Conservation (phyloP, 2,888 invertebrate genomes). For the Melinopterus prodromus region DNA sequence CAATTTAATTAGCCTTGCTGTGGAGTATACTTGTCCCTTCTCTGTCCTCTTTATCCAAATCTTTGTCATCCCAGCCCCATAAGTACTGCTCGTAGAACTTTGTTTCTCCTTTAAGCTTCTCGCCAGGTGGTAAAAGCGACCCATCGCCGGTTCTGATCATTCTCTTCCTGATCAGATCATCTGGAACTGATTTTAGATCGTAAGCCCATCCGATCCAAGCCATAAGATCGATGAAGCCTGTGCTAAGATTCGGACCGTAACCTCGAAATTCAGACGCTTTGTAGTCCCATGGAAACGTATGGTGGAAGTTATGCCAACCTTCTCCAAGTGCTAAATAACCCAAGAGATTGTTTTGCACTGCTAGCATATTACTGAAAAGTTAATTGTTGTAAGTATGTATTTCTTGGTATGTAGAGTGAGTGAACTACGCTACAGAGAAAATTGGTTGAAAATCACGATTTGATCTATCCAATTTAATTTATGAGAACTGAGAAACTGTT, state of each 20-base stretch:
- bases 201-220: conserved; percentile 84
- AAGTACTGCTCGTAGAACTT: conserved; percentile 49
- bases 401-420: neutral
- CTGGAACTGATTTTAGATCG: conserved; percentile 72
- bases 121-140: conserved; percentile 44
- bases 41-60: conserved; percentile 61
- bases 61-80: conserved; percentile 72
- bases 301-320: conserved; percentile 87
- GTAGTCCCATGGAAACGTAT: conserved; percentile 72
- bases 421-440: no score
- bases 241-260: conserved; percentile 73
- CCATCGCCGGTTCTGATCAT: conserved; percentile 70
- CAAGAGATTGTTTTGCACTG: conserved; percentile 76
- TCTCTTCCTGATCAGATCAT: conserved; percentile 65
- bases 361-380: conserved; percentile 70
- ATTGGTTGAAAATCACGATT: no score
- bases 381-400: neutral
- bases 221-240: conserved; percentile 81
- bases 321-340: conserved; percentile 81
- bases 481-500: no score
- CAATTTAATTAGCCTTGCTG: neutral
- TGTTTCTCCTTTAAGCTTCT: neutral
- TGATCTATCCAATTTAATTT: no score
- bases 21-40: neutral
- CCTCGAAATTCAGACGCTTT: conserved; percentile 64